These are phyloP conservation scores for Allygus modestus DNA, from an alignment of 2,888 invertebrate species.

Conservation along the genomic window DNA sequence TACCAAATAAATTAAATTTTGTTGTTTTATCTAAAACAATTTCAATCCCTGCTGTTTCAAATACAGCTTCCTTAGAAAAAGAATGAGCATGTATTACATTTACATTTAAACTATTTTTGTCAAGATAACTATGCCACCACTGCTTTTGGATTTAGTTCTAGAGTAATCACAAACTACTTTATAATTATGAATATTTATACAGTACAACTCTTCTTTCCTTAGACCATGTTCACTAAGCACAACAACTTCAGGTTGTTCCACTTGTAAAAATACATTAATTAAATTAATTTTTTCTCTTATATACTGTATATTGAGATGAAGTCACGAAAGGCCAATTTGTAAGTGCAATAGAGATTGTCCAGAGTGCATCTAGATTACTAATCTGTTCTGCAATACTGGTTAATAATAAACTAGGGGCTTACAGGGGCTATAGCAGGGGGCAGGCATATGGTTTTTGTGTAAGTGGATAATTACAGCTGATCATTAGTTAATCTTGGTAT, in stretches of 20 bases:
- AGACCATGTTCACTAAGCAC: conserved; percentile 21
- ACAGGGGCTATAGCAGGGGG: too few species aligned
- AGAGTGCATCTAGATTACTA: too few species aligned
- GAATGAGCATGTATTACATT: background rate
- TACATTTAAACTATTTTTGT: background rate
- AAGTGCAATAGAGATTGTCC: too few species aligned
- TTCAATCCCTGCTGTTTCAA: conserved; percentile 28
- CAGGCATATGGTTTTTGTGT: too few species aligned
- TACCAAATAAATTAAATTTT: conserved; percentile 10
- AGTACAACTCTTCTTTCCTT: conserved; percentile 12
- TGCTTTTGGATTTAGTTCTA: conserved; percentile 13
- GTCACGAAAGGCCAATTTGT: too few species aligned
- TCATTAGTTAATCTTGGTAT: too few species aligned
- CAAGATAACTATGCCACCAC: conserved; percentile 15
- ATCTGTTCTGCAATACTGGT: too few species aligned
- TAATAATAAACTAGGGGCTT: too few species aligned
- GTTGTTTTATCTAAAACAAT: conserved; percentile 1
- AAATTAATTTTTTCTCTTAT: conserved; percentile 4
- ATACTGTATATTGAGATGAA: conserved; percentile 2
- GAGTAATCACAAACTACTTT: conserved; percentile 7
- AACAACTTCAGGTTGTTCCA: conserved; percentile 12
- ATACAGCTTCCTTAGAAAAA: conserved; percentile 16
- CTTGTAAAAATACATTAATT: conserved; percentile 26
- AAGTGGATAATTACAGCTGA: too few species aligned
- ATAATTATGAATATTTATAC: background rate